Base-by-base conservation (phyloP, 2,888 invertebrate genomes). In the Phortica okadai region DNA sequence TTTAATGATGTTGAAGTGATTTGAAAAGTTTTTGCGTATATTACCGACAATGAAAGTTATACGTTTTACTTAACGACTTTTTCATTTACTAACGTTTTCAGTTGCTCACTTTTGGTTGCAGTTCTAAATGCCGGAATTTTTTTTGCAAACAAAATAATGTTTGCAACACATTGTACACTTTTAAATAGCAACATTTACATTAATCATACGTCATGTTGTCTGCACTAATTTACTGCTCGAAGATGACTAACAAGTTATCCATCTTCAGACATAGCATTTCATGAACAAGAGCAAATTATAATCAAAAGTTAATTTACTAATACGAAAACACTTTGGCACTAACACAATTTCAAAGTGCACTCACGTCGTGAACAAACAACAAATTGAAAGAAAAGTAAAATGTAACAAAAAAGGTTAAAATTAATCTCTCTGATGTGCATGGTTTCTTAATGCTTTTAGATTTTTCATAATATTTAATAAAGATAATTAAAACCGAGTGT, bases 1-100 rank as follows among this genome's bases (percentile, higher is more conserved):
- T 41, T 66, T 66, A 66, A 66, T 66, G 66, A 66, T 66, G 41
- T 66, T 66, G 16, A 66, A 66, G 25, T 66, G 66, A 66, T 66
- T 10, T n/a, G 66, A 41, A 66, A 66, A 66, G 25, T 25, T 66
- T 66, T 14, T 66, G 33, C 41, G 14, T 41, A 10, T n/a, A 14
- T 7, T 21, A n/a, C 33, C 25, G 41, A 66, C 66, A 66, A 41
- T 66, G 66, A 66, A 66, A 66, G 66, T 41, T 41, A 66, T 14
- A 66, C 66, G 42, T 41, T 66, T 66, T 66, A 66, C 11, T 42
- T 42, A 14, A 66, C 42, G 42, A 66, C 11, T 14, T 66, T 25
- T 33, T 33, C 64, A 64, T 11, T 64, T 41, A 7, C 14, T 41
- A 21, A 62, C 62, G 6, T 59, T 59, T 59, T 21, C 11, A 10